Conservation (phyloP, 2,888 invertebrate species). For the Phortica magna region DNA sequence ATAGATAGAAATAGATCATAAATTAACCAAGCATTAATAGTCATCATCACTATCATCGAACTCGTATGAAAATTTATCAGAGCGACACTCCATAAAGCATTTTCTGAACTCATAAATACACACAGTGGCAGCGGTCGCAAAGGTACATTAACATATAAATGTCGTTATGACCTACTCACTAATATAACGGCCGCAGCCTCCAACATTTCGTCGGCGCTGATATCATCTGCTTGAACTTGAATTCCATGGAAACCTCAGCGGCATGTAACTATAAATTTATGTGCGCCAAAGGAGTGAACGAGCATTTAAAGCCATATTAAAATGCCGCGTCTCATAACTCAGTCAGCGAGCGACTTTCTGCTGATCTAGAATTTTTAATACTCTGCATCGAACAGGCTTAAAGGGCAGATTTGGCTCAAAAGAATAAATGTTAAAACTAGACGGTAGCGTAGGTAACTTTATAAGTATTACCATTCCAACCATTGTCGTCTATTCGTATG, state of each 20-base stretch:
- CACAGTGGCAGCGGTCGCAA: conserved; percentile 62
- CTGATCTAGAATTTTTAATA: not conserved
- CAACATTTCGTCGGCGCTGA: conserved; percentile 60
- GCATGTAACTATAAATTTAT: conserved; percentile 69
- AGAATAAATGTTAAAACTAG: too few relatives aligned
- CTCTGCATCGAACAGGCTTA: too few relatives aligned
- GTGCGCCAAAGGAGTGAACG: conserved; percentile 59
- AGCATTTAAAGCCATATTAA: conserved; percentile 65
- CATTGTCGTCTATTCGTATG: too few relatives aligned
- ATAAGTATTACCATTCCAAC: too few relatives aligned
- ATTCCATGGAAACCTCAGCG: conserved; percentile 54
- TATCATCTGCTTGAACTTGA: conserved; percentile 58
- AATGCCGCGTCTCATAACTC: conserved; percentile 58
- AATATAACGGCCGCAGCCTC: conserved; percentile 64
- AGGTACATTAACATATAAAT: conserved; percentile 75
- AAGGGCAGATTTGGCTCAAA: too few relatives aligned
- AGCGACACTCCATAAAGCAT: conserved; percentile 77
- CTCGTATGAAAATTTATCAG: conserved; percentile 76
- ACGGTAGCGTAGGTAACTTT: too few relatives aligned
- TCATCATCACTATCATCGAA: conserved; percentile 40
- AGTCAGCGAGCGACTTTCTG: conserved; percentile 31
- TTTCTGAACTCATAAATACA: conserved; percentile 75
- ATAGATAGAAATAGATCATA: conserved; percentile 49
- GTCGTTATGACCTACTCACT: conserved; percentile 54
- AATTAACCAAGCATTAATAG: conserved; percentile 62